These are phyloP conservation scores for Onychostruthus taczanowskii DNA, from an alignment of 2,113 vertebrate species.

Conservation along the genomic window DNA sequence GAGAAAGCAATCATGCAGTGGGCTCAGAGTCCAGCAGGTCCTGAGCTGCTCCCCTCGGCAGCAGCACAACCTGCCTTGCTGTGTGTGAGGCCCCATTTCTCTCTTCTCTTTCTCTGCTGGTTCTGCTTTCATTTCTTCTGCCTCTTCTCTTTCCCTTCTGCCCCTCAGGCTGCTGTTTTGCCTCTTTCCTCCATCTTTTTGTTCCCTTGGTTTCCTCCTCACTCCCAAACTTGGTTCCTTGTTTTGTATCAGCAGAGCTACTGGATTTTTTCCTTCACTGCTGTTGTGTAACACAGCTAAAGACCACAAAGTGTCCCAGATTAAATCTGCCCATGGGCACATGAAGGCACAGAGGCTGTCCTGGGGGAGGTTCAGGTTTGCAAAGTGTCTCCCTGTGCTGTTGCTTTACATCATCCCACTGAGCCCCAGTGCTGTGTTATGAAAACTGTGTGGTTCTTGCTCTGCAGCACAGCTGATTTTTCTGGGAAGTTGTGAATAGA, in stretches of 20 bases:
- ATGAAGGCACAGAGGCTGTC: accelerated
- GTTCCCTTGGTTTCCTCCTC: background rate
- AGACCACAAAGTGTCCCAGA: background rate
- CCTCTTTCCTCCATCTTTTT: background rate
- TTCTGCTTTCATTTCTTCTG: background rate
- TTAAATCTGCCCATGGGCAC: background rate
- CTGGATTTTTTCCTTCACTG: background rate
- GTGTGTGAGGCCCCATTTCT: background rate
- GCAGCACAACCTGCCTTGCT: background rate
- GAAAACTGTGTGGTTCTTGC: background rate
- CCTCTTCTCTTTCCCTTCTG: background rate
- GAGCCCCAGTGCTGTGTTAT: background rate
- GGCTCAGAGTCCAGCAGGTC: background rate
- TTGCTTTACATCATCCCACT: background rate
- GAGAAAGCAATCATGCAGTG: background rate
- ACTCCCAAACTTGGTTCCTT: background rate
- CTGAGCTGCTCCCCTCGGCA: background rate
- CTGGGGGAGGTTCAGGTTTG: background rate
- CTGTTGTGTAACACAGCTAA: background rate
- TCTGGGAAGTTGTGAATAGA: background rate
- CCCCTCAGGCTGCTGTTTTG: background rate
- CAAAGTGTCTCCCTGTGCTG: background rate
- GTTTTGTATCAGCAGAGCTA: background rate
- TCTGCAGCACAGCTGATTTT: background rate
- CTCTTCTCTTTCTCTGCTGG: background rate